These are phyloP conservation scores for Eubucco bourcierii DNA, from an alignment of 2,113 vertebrate species.

Conservation along the genomic window DNA sequence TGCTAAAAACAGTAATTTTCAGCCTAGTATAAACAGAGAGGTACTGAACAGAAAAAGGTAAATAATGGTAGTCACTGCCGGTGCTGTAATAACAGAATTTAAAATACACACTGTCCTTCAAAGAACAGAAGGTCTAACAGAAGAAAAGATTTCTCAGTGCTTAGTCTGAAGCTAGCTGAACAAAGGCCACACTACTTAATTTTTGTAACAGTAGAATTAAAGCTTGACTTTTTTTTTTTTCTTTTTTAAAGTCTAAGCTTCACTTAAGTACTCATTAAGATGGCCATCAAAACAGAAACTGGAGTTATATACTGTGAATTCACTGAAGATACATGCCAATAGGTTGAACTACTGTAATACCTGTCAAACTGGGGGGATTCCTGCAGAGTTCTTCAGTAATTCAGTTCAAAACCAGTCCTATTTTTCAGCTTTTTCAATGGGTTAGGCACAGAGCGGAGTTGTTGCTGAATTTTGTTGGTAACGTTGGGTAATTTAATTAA, in stretches of 20 bases:
- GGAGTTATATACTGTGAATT: neutral
- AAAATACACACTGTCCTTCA: neutral
- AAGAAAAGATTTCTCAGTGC: neutral
- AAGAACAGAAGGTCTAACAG: neutral
- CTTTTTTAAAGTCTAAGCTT: neutral
- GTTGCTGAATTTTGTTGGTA: neutral
- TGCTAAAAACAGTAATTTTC: slow-evolving; percentile 53
- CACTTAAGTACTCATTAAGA: neutral
- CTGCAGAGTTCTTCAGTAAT: neutral
- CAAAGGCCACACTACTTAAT: neutral
- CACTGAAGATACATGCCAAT: neutral
- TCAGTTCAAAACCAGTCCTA: neutral
- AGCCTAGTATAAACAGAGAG: slow-evolving; percentile 45
- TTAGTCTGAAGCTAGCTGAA: neutral
- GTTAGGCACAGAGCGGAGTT: neutral
- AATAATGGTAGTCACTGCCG: slow-evolving; percentile 26
- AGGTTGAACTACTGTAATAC: neutral
- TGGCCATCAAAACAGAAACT: neutral
- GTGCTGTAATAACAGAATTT: neutral
- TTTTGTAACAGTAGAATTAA: neutral
- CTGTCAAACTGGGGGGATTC: neutral
- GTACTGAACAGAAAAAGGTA: slow-evolving; percentile 14
- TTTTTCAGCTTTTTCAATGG: neutral
- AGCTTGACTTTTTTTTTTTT: neutral
- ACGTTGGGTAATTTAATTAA: neutral